phyloP scores from a whole-genome alignment of 2,797 vertebrate genomes.

The Pipistrellus kuhlii region DNA sequence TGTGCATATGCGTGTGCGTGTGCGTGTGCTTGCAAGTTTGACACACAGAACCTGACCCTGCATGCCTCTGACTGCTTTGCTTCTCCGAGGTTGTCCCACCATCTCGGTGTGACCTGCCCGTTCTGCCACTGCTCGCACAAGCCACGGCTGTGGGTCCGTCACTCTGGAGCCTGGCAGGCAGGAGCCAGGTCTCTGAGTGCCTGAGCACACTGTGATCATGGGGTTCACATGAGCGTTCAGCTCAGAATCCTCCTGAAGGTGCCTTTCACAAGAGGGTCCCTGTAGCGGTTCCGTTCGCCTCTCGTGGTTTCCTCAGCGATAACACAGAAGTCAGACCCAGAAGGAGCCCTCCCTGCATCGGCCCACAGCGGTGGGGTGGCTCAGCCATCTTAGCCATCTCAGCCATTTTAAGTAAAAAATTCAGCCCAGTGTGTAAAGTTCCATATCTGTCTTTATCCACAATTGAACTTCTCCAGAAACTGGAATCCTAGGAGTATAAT shows the following conservation, averaged over 20 bases:
- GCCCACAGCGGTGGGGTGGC: not conserved
- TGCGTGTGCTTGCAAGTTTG: not conserved
- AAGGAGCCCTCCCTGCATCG: not conserved
- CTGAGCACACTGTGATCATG: no score
- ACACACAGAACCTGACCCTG: no score
- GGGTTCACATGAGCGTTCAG: not conserved
- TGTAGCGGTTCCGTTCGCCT: not conserved
- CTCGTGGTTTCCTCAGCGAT: not conserved
- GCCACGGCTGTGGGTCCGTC: no score
- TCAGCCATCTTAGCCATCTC: not conserved
- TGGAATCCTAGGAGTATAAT: not conserved
- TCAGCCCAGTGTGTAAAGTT: not conserved
- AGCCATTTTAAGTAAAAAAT: no score
- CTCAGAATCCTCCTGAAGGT: no score
- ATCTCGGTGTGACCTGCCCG: no score
- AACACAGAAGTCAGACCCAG: not conserved
- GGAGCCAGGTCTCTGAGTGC: no score
- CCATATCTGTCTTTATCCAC: not conserved
- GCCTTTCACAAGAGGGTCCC: not conserved
- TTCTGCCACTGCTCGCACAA: no score
- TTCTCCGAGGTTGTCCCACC: no score
- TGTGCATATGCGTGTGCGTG: accelerated
- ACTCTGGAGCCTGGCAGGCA: no score
- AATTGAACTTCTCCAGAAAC: not conserved
- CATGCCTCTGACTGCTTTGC: no score